Base-by-base conservation (phyloP, 2,888 invertebrate genomes). In the Torymus auratus region DNA sequence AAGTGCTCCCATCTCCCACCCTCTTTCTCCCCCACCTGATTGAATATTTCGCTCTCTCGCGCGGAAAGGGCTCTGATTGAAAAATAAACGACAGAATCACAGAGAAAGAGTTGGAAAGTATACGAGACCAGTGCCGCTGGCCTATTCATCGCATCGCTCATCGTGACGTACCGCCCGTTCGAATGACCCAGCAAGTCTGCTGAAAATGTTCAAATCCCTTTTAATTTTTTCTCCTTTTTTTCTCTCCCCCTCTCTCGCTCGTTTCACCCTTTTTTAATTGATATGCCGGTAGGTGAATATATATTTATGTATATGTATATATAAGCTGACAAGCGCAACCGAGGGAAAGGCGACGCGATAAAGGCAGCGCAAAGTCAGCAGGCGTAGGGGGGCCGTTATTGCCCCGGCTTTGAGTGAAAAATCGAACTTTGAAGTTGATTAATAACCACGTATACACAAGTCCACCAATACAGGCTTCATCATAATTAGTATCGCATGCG, bases 21-120 rank as follows among this genome's bases (percentile, higher is more conserved):
- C 17, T 11, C 28, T 15, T 11, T 53, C 28, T 12, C 77, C 60
- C 69, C 17, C 20, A 23, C 17, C 75, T 68, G 75, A 75, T 75
- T 52, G 58, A 70, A 71, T 52, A 60, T 65, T 61, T 62, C 71
- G 13, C 61, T 61, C 13, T 17, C 17, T n/a, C n/a, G 20, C 50
- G 80, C 65, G 81, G 77, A 77, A 78, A 78, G 80, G 80, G 82
- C 17, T 56, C 72, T 75, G 83, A 85, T 84, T 84, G 83, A 84
- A 85, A 85, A 83, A 84, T 83, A 85, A 84, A 84, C 84, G 83
- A 76, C 69, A 28, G 28, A 28, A 28, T 5, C 28, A 28, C 28
- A 28, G 28, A 3, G 28, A 28, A 28, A 7, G 28, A 3, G 3
- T 5, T 28, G 7, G 5, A 28, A 0, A 2, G 7, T 28, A 28